Evolutionary conservation across 2,113 vertebrate species (phyloP), one percentile per base, ranked within the genome.

Genomic region (Austrofundulus limnaeus): DNA sequence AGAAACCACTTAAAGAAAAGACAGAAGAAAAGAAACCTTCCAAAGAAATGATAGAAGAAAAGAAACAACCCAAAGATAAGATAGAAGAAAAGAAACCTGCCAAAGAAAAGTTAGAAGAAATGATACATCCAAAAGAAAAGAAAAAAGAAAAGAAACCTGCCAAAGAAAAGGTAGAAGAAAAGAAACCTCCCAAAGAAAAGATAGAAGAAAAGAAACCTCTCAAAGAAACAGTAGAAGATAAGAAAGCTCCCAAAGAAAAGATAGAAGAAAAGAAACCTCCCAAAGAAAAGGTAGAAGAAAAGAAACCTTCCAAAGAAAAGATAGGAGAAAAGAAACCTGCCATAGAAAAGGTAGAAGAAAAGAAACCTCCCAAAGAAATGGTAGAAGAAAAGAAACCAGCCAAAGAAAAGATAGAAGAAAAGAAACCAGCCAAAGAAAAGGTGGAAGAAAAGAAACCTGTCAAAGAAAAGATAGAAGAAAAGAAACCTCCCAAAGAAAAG

Each of bases 391-490:
- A 34, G 31, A 61, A 13, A 57, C 34, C 21, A 59, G 6, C 23
- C 15, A 59, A 61, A 65, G 65, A 65, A 53, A 13, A 46, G 28
- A 3, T 9, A 49, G 34, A 28, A 15, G 16, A 25, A 16, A 54
- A 50, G 45, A 31, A 59, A 20, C 19, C 21, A n/a, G n/a, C n/a
- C n/a, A 64, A 61, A 38, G 50, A 48, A 1, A 21, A 71, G 20
- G 31, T 42, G 41, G 25, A 59, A 38, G 19, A 19, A 37, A 16
- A 24, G 11, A 61, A 13, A 57, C 34, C 21, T 63, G 6, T 19
- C 15, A 59, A 61, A 65, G 65, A 65, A 53, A 13, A 46, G 28
- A 3, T 9, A 49, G 34, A 28, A 15, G 16, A 25, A 16, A 54
- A 50, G 45, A 31, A 59, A 20, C 19, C 21, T 54, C 4, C 31